These are phyloP conservation scores for Tamandua tetradactyla DNA, from an alignment of 2,797 vertebrate species.

Conservation along the genomic window DNA sequence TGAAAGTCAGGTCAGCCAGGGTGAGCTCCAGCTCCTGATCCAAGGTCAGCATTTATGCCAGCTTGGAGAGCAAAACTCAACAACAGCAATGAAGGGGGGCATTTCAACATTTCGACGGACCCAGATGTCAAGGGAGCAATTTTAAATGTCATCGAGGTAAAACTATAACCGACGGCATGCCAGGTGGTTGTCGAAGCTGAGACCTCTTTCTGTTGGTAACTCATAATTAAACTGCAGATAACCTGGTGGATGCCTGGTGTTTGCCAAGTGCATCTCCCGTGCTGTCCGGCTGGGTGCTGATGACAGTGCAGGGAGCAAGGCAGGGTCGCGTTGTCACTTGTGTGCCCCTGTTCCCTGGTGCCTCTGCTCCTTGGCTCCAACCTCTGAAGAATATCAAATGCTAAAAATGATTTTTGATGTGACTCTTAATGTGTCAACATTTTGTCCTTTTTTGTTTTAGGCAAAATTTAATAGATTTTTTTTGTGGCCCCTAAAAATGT, in stretches of 20 bases:
- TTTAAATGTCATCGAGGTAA: constrained; percentile 89
- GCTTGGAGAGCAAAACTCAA: constrained; percentile 87
- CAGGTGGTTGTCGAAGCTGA: fast-evolving
- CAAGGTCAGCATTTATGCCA: constrained; percentile 85
- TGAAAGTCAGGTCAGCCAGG: constrained; percentile 76
- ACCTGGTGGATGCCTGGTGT: fast-evolving
- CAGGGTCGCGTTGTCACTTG: too few relatives aligned
- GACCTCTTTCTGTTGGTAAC: too few relatives aligned
- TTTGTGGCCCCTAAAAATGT: neutral
- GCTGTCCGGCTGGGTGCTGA: fast-evolving
- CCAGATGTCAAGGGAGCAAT: constrained; percentile 89
- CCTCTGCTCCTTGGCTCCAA: neutral
- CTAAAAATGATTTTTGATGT: neutral
- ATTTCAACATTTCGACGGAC: constrained; percentile 87
- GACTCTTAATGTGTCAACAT: neutral
- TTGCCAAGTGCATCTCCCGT: too few relatives aligned
- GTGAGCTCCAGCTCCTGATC: constrained; percentile 84
- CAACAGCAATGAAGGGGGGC: constrained; percentile 83
- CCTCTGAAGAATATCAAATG: neutral
- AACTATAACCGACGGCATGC: fast-evolving
- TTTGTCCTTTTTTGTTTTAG: neutral
- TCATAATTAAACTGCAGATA: too few relatives aligned
- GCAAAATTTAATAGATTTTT: neutral
- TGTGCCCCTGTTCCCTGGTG: too few relatives aligned
- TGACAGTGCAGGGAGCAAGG: fast-evolving